A percentile compares a stretch with the other conserved stretches of the same genome.
Conservation (phyloP, 2,888 invertebrate genomes). For the Lucinisca nassula region DNA sequence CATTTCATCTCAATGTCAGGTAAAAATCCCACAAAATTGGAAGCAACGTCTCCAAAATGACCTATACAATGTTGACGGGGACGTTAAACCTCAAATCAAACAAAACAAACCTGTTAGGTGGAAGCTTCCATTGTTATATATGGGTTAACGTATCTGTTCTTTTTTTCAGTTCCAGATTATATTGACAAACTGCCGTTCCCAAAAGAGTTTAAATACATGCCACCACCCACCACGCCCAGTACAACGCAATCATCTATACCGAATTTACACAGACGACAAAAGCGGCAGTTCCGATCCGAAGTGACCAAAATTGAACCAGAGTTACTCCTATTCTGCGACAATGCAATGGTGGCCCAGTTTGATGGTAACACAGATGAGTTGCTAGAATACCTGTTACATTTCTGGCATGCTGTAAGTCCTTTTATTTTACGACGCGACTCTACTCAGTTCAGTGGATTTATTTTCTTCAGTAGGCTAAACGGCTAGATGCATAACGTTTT, state of each 20-base stretch:
- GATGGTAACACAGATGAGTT: constrained; percentile 77
- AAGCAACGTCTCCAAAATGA: too few relatives aligned
- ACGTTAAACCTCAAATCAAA: too few relatives aligned
- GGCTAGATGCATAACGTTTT: too few relatives aligned
- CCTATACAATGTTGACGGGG: too few relatives aligned
- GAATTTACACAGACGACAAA: constrained; percentile 48
- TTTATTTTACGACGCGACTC: too few relatives aligned
- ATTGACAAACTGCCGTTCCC: constrained; percentile 33
- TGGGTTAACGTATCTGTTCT: too few relatives aligned
- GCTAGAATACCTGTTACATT: constrained; percentile 80
- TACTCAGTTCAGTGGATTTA: too few relatives aligned
- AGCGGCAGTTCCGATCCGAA: constrained; percentile 63
- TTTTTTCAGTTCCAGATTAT: constrained; percentile 39
- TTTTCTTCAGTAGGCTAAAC: too few relatives aligned
- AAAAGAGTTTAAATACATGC: background rate
- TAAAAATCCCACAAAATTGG: too few relatives aligned
- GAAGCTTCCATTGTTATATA: too few relatives aligned
- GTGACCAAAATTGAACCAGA: constrained; percentile 75
- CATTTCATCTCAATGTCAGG: too few relatives aligned
- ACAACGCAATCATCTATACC: constrained; percentile 2
- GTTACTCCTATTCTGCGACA: constrained; percentile 79
- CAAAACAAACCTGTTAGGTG: too few relatives aligned
- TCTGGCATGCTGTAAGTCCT: constrained; percentile 81
- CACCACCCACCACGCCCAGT: background rate
- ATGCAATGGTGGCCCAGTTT: constrained; percentile 76